Evolutionary conservation across 2,888 invertebrate species (phyloP).

Genomic region (Fissipunctia ypsillon): DNA sequence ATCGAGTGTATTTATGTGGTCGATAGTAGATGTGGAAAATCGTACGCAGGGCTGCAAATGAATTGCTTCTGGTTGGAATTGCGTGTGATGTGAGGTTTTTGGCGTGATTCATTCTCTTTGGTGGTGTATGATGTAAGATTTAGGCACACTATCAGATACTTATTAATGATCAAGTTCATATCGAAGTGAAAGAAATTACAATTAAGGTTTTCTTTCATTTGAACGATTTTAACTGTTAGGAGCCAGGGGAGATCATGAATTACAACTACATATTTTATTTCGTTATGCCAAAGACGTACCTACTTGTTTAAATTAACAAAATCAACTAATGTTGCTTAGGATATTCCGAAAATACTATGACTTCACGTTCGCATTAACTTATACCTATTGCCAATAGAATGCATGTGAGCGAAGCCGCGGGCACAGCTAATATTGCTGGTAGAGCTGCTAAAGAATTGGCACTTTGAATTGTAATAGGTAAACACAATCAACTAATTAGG

Average conservation of each 20-base stretch:
- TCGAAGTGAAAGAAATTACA: not conserved
- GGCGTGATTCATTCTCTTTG: not conserved
- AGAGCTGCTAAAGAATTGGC: not conserved
- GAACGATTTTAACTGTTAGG: not conserved
- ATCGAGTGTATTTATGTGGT: slow-evolving; percentile 72
- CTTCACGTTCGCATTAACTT: not conserved
- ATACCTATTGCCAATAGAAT: not conserved
- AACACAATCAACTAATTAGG: not conserved
- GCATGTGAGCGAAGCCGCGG: too few species aligned
- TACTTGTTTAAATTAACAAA: not conserved
- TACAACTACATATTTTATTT: not conserved
- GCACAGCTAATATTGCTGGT: not conserved
- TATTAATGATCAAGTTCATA: not conserved
- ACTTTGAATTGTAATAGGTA: too few species aligned
- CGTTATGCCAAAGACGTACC: not conserved
- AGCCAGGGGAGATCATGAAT: not conserved
- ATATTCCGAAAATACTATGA: not conserved
- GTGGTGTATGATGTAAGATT: not conserved
- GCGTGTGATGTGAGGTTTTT: slow-evolving; percentile 11
- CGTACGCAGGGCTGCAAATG: slow-evolving; percentile 61
- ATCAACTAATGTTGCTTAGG: not conserved
- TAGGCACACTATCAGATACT: not conserved
- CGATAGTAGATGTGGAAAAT: slow-evolving; percentile 57
- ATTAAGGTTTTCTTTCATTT: not conserved
- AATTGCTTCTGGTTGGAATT: slow-evolving; percentile 34